Conservation (phyloP, 2,888 invertebrate genomes). For the Thysanoteuthis rhombus region DNA sequence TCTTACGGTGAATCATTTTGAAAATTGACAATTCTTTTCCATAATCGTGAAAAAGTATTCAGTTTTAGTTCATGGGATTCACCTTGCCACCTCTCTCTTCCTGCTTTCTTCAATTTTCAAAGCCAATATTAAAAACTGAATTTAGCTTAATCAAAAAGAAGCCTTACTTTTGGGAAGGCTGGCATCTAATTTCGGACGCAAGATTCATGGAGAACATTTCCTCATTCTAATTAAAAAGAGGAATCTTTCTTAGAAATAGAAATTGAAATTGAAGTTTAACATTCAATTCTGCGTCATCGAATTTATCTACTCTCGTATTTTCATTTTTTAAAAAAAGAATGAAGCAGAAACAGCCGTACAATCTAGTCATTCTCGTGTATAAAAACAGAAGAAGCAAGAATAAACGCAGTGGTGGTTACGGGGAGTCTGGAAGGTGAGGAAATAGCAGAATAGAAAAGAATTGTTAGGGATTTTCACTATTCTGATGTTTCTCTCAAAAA, state of each 20-base stretch:
- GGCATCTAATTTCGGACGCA: neutral
- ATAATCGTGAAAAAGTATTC: too few species aligned
- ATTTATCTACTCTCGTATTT: neutral
- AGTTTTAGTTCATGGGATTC: too few species aligned
- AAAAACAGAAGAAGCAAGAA: neutral
- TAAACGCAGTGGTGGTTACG: neutral
- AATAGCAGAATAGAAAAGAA: neutral
- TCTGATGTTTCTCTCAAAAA: neutral
- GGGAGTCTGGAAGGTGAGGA: neutral
- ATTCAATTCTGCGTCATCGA: neutral
- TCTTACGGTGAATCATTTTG: too few species aligned
- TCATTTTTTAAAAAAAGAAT: neutral
- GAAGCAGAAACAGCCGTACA: neutral
- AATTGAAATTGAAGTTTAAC: neutral
- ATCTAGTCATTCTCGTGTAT: neutral
- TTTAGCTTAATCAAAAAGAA: neutral
- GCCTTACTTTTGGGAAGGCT: neutral
- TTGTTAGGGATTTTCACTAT: neutral
- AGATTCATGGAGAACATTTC: neutral
- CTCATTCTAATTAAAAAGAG: neutral
- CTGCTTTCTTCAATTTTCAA: too few species aligned
- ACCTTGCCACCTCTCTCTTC: too few species aligned
- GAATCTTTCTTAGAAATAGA: neutral
- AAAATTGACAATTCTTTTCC: too few species aligned
- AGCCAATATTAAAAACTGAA: neutral